Conservation (phyloP, 2,797 vertebrate species). For the Rhabdomys pumilio region DNA sequence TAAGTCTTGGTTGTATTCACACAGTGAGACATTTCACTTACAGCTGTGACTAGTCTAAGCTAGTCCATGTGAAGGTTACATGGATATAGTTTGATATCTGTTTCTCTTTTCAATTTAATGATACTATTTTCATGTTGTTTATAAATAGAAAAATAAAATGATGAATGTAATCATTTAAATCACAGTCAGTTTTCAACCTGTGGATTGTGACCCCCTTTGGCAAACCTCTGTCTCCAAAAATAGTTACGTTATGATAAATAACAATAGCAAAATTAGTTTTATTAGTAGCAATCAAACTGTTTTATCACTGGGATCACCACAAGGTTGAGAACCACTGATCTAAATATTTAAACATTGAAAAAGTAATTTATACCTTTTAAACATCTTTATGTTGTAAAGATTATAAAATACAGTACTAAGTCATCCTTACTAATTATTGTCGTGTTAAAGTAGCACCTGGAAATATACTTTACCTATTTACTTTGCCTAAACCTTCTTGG, state of each 20-base stretch:
- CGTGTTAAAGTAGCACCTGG: constrained; percentile 64
- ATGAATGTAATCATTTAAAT: constrained; percentile 63
- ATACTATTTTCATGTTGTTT: constrained; percentile 80
- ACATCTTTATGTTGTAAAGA: constrained; percentile 68
- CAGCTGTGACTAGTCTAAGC: constrained; percentile 86
- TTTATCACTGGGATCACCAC: background rate
- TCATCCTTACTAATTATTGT: constrained; percentile 31
- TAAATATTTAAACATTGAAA: constrained; percentile 60
- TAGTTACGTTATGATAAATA: background rate
- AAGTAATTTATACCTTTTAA: constrained; percentile 76
- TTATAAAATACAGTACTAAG: constrained; percentile 67
- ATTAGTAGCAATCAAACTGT: background rate
- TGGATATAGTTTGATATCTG: constrained; percentile 84
- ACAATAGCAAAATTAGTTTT: background rate
- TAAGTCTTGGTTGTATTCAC: constrained; percentile 88
- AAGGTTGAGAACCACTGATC: background rate
- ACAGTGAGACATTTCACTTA: constrained; percentile 90
- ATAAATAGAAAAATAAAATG: constrained; percentile 83
- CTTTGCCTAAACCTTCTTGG: constrained; percentile 3
- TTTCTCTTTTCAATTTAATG: constrained; percentile 84
- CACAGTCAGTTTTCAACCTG: background rate
- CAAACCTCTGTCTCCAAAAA: constrained; percentile 29
- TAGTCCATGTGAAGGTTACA: constrained; percentile 76
- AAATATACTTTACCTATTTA: constrained; percentile 57
- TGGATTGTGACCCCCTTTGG: background rate